Evolutionary conservation across 92 coral and sea anemone genomes (phyloP), one percentile per base, ranked within the genome.

Genomic region (Paramuricea clavata): DNA sequence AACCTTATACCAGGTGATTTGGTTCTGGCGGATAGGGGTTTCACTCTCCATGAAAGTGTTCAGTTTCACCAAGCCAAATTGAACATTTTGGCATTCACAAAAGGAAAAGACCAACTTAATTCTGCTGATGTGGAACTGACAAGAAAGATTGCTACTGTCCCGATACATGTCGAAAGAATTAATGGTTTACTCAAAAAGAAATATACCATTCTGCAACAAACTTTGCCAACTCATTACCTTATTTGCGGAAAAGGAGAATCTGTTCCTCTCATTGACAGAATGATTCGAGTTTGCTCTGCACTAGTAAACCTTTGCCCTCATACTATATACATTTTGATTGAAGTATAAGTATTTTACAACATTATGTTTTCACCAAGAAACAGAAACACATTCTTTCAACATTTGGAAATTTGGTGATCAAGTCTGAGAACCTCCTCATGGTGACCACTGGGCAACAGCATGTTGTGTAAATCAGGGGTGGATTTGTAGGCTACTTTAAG

Each of bases 1-100:
- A 91, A 91, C 54, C 69, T 88, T 11, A 39, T 91, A 52, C 94
- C 90, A 32, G 90, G 94, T 41, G 94, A 91, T 86, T n/a, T n/a
- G n/a, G n/a, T n/a, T n/a, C n/a, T n/a, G n/a, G n/a, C n/a, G n/a
- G n/a, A n/a, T n/a, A n/a, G n/a, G n/a, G n/a, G n/a, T n/a, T n/a
- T n/a, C n/a, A n/a, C n/a, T n/a, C n/a, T n/a, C n/a, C n/a, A n/a
- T n/a, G n/a, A n/a, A n/a, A n/a, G n/a, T n/a, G n/a, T n/a, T n/a
- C n/a, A n/a, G n/a, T n/a, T n/a, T n/a, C n/a, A n/a, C n/a, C n/a
- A n/a, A n/a, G n/a, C n/a, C n/a, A n/a, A n/a, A n/a, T n/a, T n/a
- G n/a, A n/a, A 67, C 87, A 69, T 82, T 59, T 74, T 64, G 22
- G 87, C 87, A 41, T 82, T 82, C 32, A 82, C 81, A 30, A 82